Evolutionary conservation across 1,140 invertebrate species (phyloP).

Genomic region (Nymphalis io): DNA sequence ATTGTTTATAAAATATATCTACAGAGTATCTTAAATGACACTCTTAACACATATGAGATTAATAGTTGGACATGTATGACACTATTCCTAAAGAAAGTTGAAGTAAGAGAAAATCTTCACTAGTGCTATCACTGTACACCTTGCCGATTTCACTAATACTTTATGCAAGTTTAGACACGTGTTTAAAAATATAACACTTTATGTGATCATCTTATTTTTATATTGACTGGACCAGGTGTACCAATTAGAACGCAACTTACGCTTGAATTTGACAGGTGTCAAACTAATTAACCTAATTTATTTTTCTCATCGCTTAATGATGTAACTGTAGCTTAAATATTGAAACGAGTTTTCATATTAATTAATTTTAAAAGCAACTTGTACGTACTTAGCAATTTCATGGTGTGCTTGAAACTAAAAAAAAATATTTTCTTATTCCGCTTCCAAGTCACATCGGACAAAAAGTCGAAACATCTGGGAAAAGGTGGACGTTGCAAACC

Average conservation of each 20-base stretch:
- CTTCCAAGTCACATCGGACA: slow-evolving; percentile 31
- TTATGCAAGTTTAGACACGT: no score
- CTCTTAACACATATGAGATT: no score
- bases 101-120: no score
- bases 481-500: slow-evolving; percentile 44
- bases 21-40: no score
- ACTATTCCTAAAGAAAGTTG: no score
- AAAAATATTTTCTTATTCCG: slow-evolving; percentile 33
- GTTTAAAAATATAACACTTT: neutral
- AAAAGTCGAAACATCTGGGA: slow-evolving; percentile 46
- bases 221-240: neutral
- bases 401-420: slow-evolving; percentile 20
- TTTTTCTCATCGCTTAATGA: slow-evolving; percentile 2
- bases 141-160: no score
- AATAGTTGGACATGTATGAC: no score
- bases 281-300: slow-evolving; percentile 1
- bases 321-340: neutral
- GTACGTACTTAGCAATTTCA: slow-evolving; percentile 27
- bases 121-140: no score
- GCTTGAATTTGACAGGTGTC: neutral
- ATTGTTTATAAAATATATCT: no score
- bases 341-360: neutral
- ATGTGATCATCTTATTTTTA: neutral
- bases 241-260: neutral
- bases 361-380: slow-evolving; percentile 9